These are phyloP conservation scores for Tympanoctomys barrerae DNA, from an alignment of 2,797 vertebrate genomes.

Conservation along the genomic window DNA sequence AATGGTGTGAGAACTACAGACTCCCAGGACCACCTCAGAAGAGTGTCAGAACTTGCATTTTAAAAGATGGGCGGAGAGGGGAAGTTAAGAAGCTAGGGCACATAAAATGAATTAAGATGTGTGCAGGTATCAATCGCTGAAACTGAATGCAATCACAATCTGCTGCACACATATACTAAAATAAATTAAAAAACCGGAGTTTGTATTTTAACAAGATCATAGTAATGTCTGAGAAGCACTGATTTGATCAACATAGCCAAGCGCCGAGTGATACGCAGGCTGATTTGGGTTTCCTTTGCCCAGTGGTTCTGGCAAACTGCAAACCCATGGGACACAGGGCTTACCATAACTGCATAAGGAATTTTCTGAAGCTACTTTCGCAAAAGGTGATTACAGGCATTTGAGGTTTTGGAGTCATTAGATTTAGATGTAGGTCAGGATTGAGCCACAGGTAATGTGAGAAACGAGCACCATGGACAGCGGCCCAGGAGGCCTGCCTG, in stretches of 20 bases:
- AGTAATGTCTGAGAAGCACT: neutral
- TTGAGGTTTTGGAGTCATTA: neutral
- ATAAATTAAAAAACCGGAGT: neutral
- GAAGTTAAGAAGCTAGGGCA: neutral
- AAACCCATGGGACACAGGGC: neutral
- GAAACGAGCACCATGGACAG: slow-evolving; percentile 1
- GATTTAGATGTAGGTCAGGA: neutral
- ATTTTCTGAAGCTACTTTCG: slow-evolving; percentile 15
- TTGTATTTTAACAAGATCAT: neutral
- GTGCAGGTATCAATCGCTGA: neutral
- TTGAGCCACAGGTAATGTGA: neutral
- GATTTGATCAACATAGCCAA: neutral
- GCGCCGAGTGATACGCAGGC: neutral
- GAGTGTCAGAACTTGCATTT: slow-evolving; percentile 14
- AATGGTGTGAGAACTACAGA: slow-evolving; percentile 27
- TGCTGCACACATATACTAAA: neutral
- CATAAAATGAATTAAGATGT: neutral
- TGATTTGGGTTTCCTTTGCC: neutral
- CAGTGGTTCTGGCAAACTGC: neutral
- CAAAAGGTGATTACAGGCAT: neutral
- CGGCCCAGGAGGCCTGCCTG: accelerated
- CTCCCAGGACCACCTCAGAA: neutral
- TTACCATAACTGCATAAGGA: neutral
- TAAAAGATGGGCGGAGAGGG: neutral
- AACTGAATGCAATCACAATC: neutral